Conservation (phyloP, 1,140 invertebrate species). For the Lutraria rhynchaena region DNA sequence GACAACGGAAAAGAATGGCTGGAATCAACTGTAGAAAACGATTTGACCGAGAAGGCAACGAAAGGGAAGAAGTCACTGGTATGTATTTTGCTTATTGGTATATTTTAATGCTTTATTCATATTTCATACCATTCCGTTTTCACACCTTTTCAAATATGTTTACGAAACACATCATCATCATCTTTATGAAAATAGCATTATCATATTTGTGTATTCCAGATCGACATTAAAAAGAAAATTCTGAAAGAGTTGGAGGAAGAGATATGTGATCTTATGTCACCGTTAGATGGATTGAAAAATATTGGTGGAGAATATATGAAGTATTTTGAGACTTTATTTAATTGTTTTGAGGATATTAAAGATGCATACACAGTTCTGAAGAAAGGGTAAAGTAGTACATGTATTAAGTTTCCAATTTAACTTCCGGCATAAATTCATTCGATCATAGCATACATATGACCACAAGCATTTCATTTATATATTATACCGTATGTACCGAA, state of each 20-base stretch:
- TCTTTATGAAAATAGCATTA: neutral
- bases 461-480: too few relatives aligned
- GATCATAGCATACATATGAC: too few relatives aligned
- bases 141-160: neutral
- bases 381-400: conserved; percentile 23
- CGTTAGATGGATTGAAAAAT: neutral
- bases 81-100: neutral
- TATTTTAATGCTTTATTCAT: neutral
- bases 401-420: neutral
- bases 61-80: conserved; percentile 30
- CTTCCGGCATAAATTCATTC: too few relatives aligned
- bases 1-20: conserved; percentile 11
- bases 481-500: too few relatives aligned
- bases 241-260: neutral
- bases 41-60: neutral
- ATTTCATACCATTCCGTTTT: neutral
- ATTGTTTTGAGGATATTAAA: conserved; percentile 10
- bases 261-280: neutral
- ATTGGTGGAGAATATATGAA: conserved; percentile 13
- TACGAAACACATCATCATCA: too few relatives aligned
- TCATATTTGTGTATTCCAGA: conserved; percentile 1
- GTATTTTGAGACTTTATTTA: conserved; percentile 17
- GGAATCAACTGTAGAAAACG: conserved; percentile 7
- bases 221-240: neutral
- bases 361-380: conserved; percentile 3